Evolutionary conservation across 2,888 invertebrate species (phyloP).

Genomic region (Portevinia maculata): DNA sequence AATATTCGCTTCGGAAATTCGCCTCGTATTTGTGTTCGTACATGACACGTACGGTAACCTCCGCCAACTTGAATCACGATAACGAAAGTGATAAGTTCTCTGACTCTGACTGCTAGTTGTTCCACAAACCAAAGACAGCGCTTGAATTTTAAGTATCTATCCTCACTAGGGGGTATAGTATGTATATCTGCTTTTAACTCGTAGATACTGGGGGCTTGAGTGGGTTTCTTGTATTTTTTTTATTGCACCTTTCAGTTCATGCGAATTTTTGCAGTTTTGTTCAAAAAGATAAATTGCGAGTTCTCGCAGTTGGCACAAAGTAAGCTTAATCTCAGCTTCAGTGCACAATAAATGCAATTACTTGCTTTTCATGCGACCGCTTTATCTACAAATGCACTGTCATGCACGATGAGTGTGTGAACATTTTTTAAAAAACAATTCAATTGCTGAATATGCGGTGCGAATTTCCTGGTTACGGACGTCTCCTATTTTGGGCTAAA

Average conservation of each 20-base stretch:
- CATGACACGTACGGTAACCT: slow-evolving; percentile 64
- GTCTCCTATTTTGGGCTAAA: neutral
- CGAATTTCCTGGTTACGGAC: slow-evolving; percentile 43
- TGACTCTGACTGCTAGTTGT: slow-evolving; percentile 30
- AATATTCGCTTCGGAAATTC: slow-evolving; percentile 32
- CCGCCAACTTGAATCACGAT: slow-evolving; percentile 69
- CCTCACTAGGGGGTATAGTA: slow-evolving; percentile 16
- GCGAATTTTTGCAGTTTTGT: slow-evolving; percentile 63
- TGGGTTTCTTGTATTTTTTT: slow-evolving; percentile 14
- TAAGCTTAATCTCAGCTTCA: slow-evolving; percentile 6
- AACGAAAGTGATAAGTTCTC: slow-evolving; percentile 72
- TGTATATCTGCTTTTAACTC: too few species aligned
- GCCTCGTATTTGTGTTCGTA: slow-evolving; percentile 10
- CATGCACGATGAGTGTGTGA: slow-evolving; percentile 11
- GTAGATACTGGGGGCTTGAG: slow-evolving; percentile 11
- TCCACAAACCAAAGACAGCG: slow-evolving; percentile 64
- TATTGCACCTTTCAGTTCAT: slow-evolving; percentile 36
- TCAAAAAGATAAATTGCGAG: slow-evolving; percentile 60
- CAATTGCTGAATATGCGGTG: slow-evolving; percentile 29
- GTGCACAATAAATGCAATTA: slow-evolving; percentile 18
- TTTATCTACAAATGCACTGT: slow-evolving; percentile 30
- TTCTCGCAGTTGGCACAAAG: neutral
- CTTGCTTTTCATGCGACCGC: slow-evolving; percentile 7
- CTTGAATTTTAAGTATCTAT: slow-evolving; percentile 68
- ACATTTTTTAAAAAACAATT: slow-evolving; percentile 22